These are phyloP conservation scores for Pantelozetes paolii DNA, from an alignment of 2,888 invertebrate genomes.

Conservation along the genomic window DNA sequence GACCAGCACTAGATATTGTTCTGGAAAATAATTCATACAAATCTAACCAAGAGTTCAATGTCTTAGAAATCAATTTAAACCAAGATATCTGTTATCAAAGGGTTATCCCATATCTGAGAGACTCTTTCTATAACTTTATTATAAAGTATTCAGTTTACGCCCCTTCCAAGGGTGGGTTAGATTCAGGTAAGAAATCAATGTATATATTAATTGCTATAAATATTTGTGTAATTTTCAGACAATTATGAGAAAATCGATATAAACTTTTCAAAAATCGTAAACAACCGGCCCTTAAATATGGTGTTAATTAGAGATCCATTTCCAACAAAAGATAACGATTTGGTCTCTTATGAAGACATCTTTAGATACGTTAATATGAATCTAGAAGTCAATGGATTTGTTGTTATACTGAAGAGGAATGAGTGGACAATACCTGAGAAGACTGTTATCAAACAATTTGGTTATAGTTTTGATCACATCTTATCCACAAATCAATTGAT, in stretches of 20 bases:
- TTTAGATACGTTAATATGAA: conserved; percentile 53
- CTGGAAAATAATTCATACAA: conserved; percentile 22
- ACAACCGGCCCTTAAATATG: not conserved
- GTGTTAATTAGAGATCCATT: not conserved
- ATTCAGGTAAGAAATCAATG: not conserved
- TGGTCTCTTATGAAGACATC: not conserved
- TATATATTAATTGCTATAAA: not conserved
- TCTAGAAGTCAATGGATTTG: conserved; percentile 65
- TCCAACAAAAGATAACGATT: not conserved
- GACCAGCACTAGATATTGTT: conserved; percentile 9
- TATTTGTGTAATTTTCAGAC: not conserved
- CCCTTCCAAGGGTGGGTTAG: not conserved
- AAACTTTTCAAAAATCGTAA: not conserved
- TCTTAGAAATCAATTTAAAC: conserved; percentile 4
- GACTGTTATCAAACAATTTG: conserved; percentile 45
- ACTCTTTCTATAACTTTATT: not conserved
- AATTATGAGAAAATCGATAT: not conserved
- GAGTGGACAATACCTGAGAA: conserved; percentile 45
- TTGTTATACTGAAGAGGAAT: conserved; percentile 56
- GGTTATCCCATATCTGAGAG: not conserved
- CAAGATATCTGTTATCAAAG: not conserved
- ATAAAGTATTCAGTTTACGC: not conserved
- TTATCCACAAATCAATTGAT: conserved; percentile 12
- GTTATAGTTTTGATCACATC: not conserved
- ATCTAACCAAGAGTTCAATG: not conserved